phyloP scores from a whole-genome alignment of 1,140 invertebrate genomes.

The Trichonephila inaurata region DNA sequence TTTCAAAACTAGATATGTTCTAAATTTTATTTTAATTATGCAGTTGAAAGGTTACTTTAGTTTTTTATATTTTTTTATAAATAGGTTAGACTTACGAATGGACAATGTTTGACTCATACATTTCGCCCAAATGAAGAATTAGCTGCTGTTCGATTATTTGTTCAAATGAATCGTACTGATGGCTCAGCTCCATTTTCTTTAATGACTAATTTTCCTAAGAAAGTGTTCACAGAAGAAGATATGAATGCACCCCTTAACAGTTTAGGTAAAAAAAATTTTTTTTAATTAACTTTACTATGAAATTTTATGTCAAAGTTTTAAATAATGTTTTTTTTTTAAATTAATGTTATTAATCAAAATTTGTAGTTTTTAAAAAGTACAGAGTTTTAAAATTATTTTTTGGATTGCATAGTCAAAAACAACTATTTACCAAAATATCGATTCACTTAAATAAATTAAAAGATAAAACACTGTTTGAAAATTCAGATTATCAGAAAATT shows the following conservation, averaged over 20 bases:
- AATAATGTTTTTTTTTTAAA: too few species aligned
- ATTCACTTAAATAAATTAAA: too few species aligned
- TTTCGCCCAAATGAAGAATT: slow-evolving; percentile 93
- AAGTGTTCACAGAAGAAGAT: slow-evolving; percentile 91
- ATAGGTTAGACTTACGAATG: slow-evolving; percentile 85
- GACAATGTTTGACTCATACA: slow-evolving; percentile 86
- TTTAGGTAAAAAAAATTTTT: slow-evolving; percentile 84
- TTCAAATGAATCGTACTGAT: slow-evolving; percentile 89
- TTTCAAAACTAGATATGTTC: too few species aligned
- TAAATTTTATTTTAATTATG: too few species aligned
- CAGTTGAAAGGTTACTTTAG: not conserved
- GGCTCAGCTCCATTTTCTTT: slow-evolving; percentile 86
- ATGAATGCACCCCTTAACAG: slow-evolving; percentile 91
- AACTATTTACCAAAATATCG: too few species aligned
- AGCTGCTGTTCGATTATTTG: slow-evolving; percentile 91
- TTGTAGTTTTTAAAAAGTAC: not conserved
- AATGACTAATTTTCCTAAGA: slow-evolving; percentile 91
- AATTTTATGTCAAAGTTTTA: too few species aligned
- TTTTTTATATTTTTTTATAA: not conserved
- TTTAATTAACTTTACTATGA: too few species aligned
- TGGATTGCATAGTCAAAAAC: not conserved
- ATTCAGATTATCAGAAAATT: too few species aligned
- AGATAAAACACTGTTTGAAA: too few species aligned
- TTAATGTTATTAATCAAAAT: not conserved
- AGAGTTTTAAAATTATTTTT: not conserved